Evolutionary conservation across 1,140 invertebrate genomes (phyloP), one percentile per base, ranked within the genome.

Genomic region (Dendroctonus valens): DNA sequence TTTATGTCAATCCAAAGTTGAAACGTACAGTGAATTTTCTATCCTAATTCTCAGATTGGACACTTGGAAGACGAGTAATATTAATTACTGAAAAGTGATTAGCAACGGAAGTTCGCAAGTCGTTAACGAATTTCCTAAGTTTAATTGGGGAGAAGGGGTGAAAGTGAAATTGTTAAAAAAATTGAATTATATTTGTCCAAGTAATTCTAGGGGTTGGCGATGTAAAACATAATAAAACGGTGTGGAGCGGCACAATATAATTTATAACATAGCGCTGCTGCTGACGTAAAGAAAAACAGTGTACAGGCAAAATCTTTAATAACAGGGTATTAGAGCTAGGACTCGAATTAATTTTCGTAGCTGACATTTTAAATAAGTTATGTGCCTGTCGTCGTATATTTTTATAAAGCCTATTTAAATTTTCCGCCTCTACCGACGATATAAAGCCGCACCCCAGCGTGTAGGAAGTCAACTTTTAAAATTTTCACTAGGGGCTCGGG

Each of bases 311-410:
- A 69, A 73, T 60, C 59, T 70, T 71, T 73, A 73, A 74, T 74
- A 73, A 73, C 70, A 70, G 65, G 61, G 71, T 71, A 69, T 73
- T 74, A 73, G 62, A 71, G 72, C 71, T 70, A 72, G 75, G 74
- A 74, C 69, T 69, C 59, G 72, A 75, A 74, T 76, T 76, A 76
- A 75, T 75, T 76, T 74, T 72, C 73, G 59, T 54, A 70, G 69
- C 75, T 76, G 75, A 74, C 75, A 75, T 73, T 74, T 74, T 75
- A 73, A 75, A 76, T 76, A 76, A 76, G 72, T 76, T 76, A 76
- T 76, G 72, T 72, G 70, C 72, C 71, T 75, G 73, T 74, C 74
- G 72, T 63, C 73, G 70, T 75, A 74, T 74, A 76, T 76, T 76
- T 76, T 76, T 76, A 76, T 76, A 74, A 76, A 75, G 70, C 72